Base-by-base conservation (phyloP, 2,888 invertebrate genomes). In the Ethmia dodecea region DNA sequence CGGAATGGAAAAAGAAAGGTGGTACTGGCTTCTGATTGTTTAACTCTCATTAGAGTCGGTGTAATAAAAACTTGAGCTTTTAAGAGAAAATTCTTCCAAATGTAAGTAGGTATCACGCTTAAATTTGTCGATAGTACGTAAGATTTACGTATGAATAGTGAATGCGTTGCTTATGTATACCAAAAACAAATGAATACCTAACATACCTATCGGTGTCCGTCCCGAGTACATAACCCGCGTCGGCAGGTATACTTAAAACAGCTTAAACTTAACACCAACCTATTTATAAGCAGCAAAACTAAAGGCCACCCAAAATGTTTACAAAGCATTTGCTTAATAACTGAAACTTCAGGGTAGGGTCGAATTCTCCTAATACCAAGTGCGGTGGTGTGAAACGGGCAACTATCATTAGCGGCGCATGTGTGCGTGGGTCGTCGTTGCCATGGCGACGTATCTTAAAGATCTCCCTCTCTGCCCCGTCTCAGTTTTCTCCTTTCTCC, bases 251-350 rank as follows among this genome's bases (percentile, higher is more conserved):
- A 29, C 18, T 29, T 28, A 16, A 69, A 70, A 72, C 72, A 64
- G 77, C 77, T 70, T 68, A 70, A 76, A 71, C 74, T 60, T 63
- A 67, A 63, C 68, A 65, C 73, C 73, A 49, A 64, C 68, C 75
- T 77, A 78, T 79, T 78, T 77, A 77, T 71, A 55, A 72, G 69
- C 64, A 55, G 61, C 52, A 55, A 59, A 78, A 72, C 77, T 74
- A 76, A 77, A 81, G 83, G 83, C 74, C 68, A 62, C 79, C 78
- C 78, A 61, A 74, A 83, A 81, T 84, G 84, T 86, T 86, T 86
- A 81, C 83, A 65, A 80, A 83, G 81, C 84, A 86, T 86, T 86
- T 84, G 84, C 80, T 84, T 86, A 83, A 84, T 86, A 86, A 84
- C 80, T 74, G 74, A 79, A 84, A 83, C 73, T 83, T 83, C 64